phyloP scores from a whole-genome alignment of 2,888 invertebrate species.

The Brenthis daphne region DNA sequence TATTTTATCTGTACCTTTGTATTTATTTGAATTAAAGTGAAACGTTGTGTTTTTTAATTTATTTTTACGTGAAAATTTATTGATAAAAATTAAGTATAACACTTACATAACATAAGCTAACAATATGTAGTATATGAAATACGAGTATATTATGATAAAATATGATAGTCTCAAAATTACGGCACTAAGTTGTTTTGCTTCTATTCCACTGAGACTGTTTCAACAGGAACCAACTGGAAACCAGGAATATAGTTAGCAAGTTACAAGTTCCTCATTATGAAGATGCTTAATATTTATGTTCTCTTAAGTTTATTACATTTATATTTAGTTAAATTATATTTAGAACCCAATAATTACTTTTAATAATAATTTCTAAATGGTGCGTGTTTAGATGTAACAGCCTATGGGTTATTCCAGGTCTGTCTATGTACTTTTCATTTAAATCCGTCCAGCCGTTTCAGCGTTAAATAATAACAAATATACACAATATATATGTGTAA shows the following conservation, averaged over 20 bases:
- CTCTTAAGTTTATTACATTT: too few relatives aligned
- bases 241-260: slow-evolving; percentile 45
- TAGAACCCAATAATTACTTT: not conserved
- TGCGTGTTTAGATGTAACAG: too few relatives aligned
- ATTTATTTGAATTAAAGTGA: slow-evolving; percentile 3
- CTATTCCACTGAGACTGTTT: slow-evolving; percentile 62
- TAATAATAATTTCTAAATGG: too few relatives aligned
- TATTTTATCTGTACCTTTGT: slow-evolving; percentile 41
- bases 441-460: too few relatives aligned
- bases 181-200: slow-evolving; percentile 48
- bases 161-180: slow-evolving; percentile 69
- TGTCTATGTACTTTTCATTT: too few relatives aligned
- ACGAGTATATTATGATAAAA: slow-evolving; percentile 40
- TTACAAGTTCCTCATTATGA: slow-evolving; percentile 40
- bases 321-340: not conserved
- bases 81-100: too few relatives aligned
- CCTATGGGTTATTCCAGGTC: slow-evolving; percentile 17
- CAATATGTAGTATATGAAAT: not conserved
- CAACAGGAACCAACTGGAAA: slow-evolving; percentile 68
- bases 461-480: too few relatives aligned
- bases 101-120: not conserved
- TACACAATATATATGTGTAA: too few relatives aligned
- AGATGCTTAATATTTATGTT: too few relatives aligned
- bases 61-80: not conserved
- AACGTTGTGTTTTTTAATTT: slow-evolving; percentile 3